Evolutionary conservation across 2,797 vertebrate genomes (phyloP), one percentile per base, ranked within the genome.

Genomic region (Anabas testudineus): DNA sequence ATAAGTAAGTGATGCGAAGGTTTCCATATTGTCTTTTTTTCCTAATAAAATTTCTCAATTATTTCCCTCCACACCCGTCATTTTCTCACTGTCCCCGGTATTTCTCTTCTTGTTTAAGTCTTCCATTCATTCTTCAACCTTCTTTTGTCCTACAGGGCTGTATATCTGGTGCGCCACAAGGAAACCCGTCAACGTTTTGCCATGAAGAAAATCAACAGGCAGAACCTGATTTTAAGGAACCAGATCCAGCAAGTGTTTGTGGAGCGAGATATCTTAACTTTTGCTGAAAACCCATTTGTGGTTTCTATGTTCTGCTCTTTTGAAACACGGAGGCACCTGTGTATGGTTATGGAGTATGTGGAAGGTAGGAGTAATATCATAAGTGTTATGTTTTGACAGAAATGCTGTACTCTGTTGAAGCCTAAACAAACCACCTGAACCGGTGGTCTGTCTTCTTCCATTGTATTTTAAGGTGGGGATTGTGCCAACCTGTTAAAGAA

Each of bases 251-350:
- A 98, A 89, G 97, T 96, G 47, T 98, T 98, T 43, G 97, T 98
- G 74, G 97, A 98, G 83, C 90, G 97, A 0, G 97, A 98, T 84
- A 98, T 98, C 87, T 87, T 98, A 66, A 98, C 97, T 0, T 98
- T 98, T 46, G 97, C 97, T 0, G 97, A 98, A 90, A 98, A 98
- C 86, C 97, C 97, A 30, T 98, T 98, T n/a, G 97, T 98, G 80
- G 97, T 98, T 87, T 96, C 97, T 87, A 97, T 98, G 96, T 98
- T 97, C 91, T 98, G 97, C 82, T 98, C 97, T 60, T 98, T 98
- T 49, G 96, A 98, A 91, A 97, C 97, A 5, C 94, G 95, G 60
- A 91, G 97, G 43, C 97, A 98, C 80, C 93, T 98, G 52, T 98
- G 97, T 90, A 97, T 98, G 95, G 97, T 98, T 76, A 97, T 98